A percentile compares a stretch with the other conserved stretches of the same genome.
phyloP scores from a whole-genome alignment of 2,113 vertebrate genomes.

The Galbula dea region DNA sequence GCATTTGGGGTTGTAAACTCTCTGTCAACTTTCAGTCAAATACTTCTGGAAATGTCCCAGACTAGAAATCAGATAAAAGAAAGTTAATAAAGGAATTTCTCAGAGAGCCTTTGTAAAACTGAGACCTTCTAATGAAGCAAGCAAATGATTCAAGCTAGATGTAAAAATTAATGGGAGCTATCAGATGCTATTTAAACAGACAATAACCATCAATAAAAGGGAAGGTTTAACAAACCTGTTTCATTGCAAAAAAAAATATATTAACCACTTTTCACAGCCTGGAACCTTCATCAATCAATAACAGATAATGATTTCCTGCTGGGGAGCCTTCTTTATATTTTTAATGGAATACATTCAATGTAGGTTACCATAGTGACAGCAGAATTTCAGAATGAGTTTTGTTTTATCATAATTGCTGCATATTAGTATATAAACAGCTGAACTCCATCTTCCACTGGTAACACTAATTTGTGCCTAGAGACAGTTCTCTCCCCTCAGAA shows the following conservation, averaged over 20 bases:
- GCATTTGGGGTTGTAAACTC: not conserved
- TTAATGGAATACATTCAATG: constrained; percentile 71
- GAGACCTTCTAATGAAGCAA: constrained; percentile 19
- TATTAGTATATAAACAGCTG: constrained; percentile 76
- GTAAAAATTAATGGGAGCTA: constrained; percentile 60
- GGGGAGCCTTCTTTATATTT: constrained; percentile 66
- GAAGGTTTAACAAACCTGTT: constrained; percentile 62
- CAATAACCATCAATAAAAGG: constrained; percentile 61
- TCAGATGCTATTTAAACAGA: constrained; percentile 58
- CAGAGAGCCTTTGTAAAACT: not conserved
- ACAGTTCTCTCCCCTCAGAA: constrained; percentile 61
- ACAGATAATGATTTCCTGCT: constrained; percentile 71
- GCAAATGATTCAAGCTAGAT: constrained; percentile 31
- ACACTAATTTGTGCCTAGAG: constrained; percentile 72
- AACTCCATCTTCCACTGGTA: constrained; percentile 67
- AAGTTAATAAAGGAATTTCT: constrained; percentile 25
- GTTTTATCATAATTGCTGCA: constrained; percentile 79
- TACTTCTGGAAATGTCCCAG: constrained; percentile 2
- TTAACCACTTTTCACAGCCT: constrained; percentile 71
- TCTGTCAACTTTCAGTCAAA: constrained; percentile 17
- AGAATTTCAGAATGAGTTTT: constrained; percentile 72
- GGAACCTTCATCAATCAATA: constrained; percentile 76
- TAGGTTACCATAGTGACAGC: constrained; percentile 76
- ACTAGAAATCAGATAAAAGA: constrained; percentile 19
- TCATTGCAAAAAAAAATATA: constrained; percentile 64